Conservation (phyloP, 2,888 invertebrate genomes). For the Mayetiola destructor region DNA sequence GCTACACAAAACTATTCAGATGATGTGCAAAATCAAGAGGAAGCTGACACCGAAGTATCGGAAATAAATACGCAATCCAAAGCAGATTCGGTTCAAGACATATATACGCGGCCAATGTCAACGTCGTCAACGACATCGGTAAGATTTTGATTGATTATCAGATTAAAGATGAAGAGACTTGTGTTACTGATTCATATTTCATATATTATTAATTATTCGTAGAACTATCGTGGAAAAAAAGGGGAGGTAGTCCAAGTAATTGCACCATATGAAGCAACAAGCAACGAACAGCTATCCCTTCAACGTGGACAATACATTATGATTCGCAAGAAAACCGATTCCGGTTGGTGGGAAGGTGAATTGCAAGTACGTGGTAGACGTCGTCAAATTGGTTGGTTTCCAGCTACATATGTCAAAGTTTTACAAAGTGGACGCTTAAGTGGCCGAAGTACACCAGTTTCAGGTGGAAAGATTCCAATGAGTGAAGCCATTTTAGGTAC, state of each 20-base stretch:
- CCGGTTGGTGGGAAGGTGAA: slow-evolving; percentile 99
- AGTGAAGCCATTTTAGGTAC: slow-evolving; percentile 34
- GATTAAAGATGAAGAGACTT: neutral
- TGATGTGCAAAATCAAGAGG: slow-evolving; percentile 26
- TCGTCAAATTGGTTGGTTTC: slow-evolving; percentile 96
- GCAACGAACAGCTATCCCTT: slow-evolving; percentile 80
- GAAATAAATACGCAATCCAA: slow-evolving; percentile 35
- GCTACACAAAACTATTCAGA: slow-evolving; percentile 4
- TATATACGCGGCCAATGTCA: slow-evolving; percentile 36
- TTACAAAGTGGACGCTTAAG: slow-evolving; percentile 54
- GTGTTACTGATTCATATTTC: slow-evolving; percentile 11
- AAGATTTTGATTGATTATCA: slow-evolving; percentile 19
- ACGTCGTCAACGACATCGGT: slow-evolving; percentile 37
- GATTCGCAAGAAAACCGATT: slow-evolving; percentile 91
- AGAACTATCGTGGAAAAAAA: slow-evolving; percentile 51
- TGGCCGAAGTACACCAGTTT: slow-evolving; percentile 58
- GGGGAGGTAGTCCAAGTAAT: slow-evolving; percentile 90
- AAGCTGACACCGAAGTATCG: slow-evolving; percentile 35
- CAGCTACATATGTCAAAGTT: slow-evolving; percentile 90
- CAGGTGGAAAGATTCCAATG: slow-evolving; percentile 50
- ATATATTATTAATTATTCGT: slow-evolving; percentile 21
- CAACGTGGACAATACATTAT: slow-evolving; percentile 84
- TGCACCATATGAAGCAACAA: slow-evolving; percentile 82
- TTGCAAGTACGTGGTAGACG: slow-evolving; percentile 82
- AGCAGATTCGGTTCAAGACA: slow-evolving; percentile 29